Evolutionary conservation across 1,140 invertebrate species (phyloP).

Genomic region (Patella vulgata): DNA sequence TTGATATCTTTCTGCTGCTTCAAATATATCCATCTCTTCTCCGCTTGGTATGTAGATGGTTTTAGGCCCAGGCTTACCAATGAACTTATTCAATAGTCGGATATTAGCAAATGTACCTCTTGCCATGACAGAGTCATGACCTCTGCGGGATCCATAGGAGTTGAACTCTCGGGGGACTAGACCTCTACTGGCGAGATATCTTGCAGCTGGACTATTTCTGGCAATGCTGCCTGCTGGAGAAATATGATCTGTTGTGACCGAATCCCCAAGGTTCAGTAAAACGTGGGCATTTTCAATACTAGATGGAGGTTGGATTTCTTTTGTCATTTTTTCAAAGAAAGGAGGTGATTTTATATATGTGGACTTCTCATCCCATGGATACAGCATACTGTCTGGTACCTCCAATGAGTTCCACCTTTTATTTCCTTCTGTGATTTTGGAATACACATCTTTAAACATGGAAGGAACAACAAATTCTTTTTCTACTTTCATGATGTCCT

Average conservation of each 20-base stretch:
- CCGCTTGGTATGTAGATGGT: constrained; percentile 89
- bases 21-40: constrained; percentile 94
- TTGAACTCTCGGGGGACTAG: constrained; percentile 95
- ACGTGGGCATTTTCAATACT: constrained; percentile 76
- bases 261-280: constrained; percentile 90
- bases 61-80: constrained; percentile 83
- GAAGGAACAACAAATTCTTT: constrained; percentile 90
- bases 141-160: constrained; percentile 95
- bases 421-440: constrained; percentile 78
- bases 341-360: constrained; percentile 98
- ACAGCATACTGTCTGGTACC: constrained; percentile 84
- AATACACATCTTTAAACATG: constrained; percentile 98
- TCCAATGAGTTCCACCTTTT: constrained; percentile 84
- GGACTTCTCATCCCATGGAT: constrained; percentile 90
- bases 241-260: constrained; percentile 98
- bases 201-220: constrained; percentile 91
- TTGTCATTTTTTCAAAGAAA: constrained; percentile 89
- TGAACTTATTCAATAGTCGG: constrained; percentile 92
- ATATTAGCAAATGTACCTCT: constrained; percentile 99
- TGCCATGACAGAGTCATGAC: constrained; percentile 96
- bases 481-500: constrained; percentile 74
- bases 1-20: constrained; percentile 89
- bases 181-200: constrained; percentile 77
- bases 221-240: constrained; percentile 98
- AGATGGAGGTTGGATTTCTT: constrained; percentile 64